A percentile compares a stretch with the other conserved stretches of the same genome.
Evolutionary conservation across 2,888 invertebrate species (phyloP).

Genomic region (Malthinus flaveolus): DNA sequence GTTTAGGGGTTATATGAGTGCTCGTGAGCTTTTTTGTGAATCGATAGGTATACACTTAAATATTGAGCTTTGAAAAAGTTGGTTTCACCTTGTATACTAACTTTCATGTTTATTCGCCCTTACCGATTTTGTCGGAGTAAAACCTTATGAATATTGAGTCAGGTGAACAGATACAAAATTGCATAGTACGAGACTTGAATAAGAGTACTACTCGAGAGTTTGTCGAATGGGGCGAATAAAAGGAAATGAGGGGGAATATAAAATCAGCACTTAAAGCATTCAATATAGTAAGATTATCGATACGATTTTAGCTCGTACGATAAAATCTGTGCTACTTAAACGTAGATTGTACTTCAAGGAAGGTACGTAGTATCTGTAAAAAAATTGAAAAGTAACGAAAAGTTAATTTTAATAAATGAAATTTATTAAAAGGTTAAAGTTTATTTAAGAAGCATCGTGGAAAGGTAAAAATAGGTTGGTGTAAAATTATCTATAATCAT

Average conservation of each 20-base stretch:
- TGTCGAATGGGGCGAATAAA: conserved; percentile 31
- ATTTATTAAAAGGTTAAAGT: conserved; percentile 24
- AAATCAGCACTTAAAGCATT: conserved; percentile 35
- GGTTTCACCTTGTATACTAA: no score
- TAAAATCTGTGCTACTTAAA: conserved; percentile 21
- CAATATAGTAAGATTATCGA: conserved; percentile 35
- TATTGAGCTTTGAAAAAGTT: no score
- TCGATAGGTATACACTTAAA: no score
- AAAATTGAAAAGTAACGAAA: conserved; percentile 5
- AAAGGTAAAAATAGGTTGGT: conserved; percentile 25
- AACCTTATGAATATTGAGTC: conserved; percentile 35
- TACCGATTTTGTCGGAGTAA: conserved; percentile 12
- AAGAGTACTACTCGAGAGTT: conserved; percentile 25
- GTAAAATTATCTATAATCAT: conserved; percentile 17
- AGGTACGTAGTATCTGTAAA: not conserved
- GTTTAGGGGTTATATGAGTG: no score
- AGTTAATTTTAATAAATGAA: conserved; percentile 16
- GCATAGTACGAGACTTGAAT: conserved; percentile 34
- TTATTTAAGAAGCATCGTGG: conserved; percentile 18
- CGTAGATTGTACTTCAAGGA: conserved; percentile 9
- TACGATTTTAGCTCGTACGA: conserved; percentile 27
- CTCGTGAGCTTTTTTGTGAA: no score
- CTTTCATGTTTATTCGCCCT: conserved; percentile 4
- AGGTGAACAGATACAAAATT: conserved; percentile 37
- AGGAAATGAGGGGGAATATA: conserved; percentile 32